Evolutionary conservation across 2,888 invertebrate species (phyloP).

Genomic region (Cartodere bifasciata): DNA sequence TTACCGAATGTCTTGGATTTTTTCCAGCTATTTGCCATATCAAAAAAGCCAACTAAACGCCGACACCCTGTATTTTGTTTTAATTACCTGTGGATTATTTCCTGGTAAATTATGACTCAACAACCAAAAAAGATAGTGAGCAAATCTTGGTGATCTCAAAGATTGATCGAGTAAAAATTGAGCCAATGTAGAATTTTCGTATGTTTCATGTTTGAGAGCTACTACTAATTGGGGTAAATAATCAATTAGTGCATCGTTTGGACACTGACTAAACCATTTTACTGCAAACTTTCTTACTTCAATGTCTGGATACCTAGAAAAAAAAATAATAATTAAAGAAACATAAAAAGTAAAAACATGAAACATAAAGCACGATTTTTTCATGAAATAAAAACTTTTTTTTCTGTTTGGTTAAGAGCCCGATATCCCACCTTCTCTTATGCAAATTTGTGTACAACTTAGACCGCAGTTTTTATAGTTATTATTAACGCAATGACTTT

Average conservation of each 20-base stretch:
- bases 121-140: constrained; percentile 92
- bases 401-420: no score
- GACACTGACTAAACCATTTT: constrained; percentile 62
- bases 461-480: no score
- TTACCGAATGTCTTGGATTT: no score
- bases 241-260: constrained; percentile 80
- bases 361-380: constrained; percentile 1
- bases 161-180: constrained; percentile 71
- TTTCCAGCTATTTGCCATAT: no score
- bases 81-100: constrained; percentile 61
- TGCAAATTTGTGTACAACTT: no score
- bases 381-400: no score
- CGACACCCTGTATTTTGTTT: no score
- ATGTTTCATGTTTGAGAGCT: constrained; percentile 80
- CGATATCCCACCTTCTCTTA: no score
- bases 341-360: background rate
- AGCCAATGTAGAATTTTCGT: constrained; percentile 79
- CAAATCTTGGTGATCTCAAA: constrained; percentile 75
- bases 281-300: constrained; percentile 79
- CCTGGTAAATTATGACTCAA: constrained; percentile 74
- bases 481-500: no score
- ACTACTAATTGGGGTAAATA: constrained; percentile 90
- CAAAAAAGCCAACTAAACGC: no score
- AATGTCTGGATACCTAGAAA: constrained; percentile 75
- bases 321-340: constrained; percentile 3